Evolutionary conservation across 2,113 vertebrate species (phyloP), one percentile per base, ranked within the genome.

Genomic region (Garra rufa): DNA sequence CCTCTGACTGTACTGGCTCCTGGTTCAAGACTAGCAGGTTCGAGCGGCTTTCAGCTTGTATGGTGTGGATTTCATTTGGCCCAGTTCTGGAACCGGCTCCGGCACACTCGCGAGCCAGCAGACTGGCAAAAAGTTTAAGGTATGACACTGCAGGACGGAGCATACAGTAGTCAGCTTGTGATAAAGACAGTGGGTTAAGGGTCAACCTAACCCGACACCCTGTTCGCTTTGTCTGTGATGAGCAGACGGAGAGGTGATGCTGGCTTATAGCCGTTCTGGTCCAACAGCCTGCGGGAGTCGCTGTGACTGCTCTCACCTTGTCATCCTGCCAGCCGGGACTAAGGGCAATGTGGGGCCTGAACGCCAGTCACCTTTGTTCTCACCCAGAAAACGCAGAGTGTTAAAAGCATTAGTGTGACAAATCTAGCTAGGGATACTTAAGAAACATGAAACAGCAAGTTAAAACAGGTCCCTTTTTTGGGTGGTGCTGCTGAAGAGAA

Each of bases 371-470:
- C 76, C 34, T 63, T 61, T 30, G 38, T 28, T 30, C 57, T 63
- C 55, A 44, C 38, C 57, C 57, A 63, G 55, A 79, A 79, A 57
- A 57, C 38, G 6, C 9, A 34, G 17, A 8, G 74, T 8, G 19
- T 30, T 76, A 38, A 76, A 76, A 61, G 55, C 76, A 63, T 63
- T 79, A 63, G n/a, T 63, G 13, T 63, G 76, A 79, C 57, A 79
- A 79, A 79, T 79, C 15, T 79, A 38, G 41, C 55, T 61, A 14
- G 8, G 38, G 76, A 63, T 79, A 57, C 13, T 77, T 77, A 77
- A 9, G 17, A 26, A 46, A 79, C 24, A 46, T 46, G 30, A 59
- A 57, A 79, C 28, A 11, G 57, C 57, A 79, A 63, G 76, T 79
- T 44, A 44, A 30, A 57, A 57, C 76, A 79, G 41, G 57, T 79